Conservation (phyloP, 2,888 invertebrate species). For the Macaria notata region DNA sequence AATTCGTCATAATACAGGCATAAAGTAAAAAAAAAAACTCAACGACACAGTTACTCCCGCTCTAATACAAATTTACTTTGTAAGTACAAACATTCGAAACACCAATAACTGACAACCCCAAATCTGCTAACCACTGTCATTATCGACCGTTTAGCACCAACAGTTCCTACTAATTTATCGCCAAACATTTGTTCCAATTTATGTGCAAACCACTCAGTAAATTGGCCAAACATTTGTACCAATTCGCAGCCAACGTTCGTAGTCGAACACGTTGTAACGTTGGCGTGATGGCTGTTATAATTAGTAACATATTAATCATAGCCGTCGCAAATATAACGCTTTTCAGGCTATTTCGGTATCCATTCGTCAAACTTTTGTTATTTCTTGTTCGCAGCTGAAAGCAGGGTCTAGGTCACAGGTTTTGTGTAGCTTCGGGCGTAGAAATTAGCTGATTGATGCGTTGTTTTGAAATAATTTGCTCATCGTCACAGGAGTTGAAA, state of each 20-base stretch:
- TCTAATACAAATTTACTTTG: too few relatives aligned
- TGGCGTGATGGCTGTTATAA: slow-evolving; percentile 24
- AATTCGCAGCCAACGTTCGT: slow-evolving; percentile 3
- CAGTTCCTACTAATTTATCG: slow-evolving; percentile 3
- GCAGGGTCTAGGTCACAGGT: slow-evolving; percentile 26
- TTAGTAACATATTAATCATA: slow-evolving; percentile 32
- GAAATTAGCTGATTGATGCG: background rate
- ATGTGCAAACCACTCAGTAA: too few relatives aligned
- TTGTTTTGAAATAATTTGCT: slow-evolving; percentile 4
- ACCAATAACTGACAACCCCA: background rate
- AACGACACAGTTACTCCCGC: too few relatives aligned
- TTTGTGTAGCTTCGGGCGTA: too few relatives aligned
- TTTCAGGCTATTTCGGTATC: slow-evolving; percentile 24
- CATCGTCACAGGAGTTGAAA: slow-evolving; percentile 10
- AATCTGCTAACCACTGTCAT: slow-evolving; percentile 8
- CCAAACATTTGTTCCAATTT: background rate
- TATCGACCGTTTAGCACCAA: slow-evolving; percentile 7
- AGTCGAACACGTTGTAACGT: slow-evolving; percentile 20
- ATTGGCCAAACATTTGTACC: slow-evolving; percentile 4
- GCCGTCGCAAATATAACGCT: slow-evolving; percentile 25
- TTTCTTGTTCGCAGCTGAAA: slow-evolving; percentile 12
- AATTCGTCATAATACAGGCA: too few relatives aligned
- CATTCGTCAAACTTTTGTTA: slow-evolving; percentile 28
- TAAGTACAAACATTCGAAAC: too few relatives aligned
- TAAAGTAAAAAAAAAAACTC: too few relatives aligned